phyloP scores from a whole-genome alignment of 2,797 vertebrate genomes.

The Microcaecilia unicolor region DNA sequence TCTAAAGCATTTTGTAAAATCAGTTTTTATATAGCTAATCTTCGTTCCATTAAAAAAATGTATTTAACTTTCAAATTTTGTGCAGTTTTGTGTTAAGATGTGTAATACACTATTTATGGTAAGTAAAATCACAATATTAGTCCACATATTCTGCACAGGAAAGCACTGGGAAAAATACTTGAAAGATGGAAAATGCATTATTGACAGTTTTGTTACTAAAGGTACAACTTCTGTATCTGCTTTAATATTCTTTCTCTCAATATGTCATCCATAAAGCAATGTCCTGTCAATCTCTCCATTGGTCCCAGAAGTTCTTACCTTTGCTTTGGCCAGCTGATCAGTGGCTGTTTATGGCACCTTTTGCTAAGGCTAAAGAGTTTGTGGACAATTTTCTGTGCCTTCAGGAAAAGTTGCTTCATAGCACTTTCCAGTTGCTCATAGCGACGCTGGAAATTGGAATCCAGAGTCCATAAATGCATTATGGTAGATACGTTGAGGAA shows the following conservation, averaged over 20 bases:
- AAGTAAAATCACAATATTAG: too few species aligned
- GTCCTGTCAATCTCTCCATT: not conserved
- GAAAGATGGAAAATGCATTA: not conserved
- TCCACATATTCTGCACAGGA: not conserved
- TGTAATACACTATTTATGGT: too few species aligned
- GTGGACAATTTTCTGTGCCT: constrained; percentile 84
- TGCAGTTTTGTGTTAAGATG: too few species aligned
- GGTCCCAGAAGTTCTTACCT: constrained; percentile 53
- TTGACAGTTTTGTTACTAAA: too few species aligned
- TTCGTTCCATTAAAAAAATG: too few species aligned
- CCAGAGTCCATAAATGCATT: constrained; percentile 86
- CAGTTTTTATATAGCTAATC: too few species aligned
- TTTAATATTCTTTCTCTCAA: not conserved
- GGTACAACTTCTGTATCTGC: too few species aligned
- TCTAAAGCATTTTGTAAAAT: too few species aligned
- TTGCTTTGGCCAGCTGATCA: constrained; percentile 76
- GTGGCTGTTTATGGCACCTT: constrained; percentile 84
- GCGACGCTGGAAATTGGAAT: constrained; percentile 80
- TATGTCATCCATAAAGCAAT: not conserved
- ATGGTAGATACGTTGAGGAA: constrained; percentile 85
- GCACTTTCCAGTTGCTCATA: constrained; percentile 84
- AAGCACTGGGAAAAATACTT: not conserved
- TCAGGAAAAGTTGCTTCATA: constrained; percentile 77
- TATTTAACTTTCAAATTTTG: too few species aligned
- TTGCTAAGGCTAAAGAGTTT: constrained; percentile 95